A percentile compares a stretch with the other conserved stretches of the same genome.
phyloP scores from a whole-genome alignment of 2,113 vertebrate genomes.

The Fregetta grallaria region DNA sequence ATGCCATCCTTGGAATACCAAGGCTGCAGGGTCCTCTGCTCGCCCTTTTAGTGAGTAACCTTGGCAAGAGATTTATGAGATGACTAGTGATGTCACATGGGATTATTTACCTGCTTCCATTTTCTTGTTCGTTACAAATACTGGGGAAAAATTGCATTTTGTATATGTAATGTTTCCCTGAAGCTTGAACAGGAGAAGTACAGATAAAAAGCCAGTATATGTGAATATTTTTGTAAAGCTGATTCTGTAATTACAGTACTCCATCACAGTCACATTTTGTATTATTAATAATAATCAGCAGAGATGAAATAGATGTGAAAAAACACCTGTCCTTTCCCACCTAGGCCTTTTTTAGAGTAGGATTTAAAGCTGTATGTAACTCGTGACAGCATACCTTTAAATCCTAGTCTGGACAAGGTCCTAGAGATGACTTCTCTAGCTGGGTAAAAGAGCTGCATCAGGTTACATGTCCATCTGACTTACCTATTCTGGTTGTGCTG shows the following conservation, averaged over 20 bases:
- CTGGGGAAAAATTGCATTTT: neutral
- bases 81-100: neutral
- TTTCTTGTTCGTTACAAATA: neutral
- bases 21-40: neutral
- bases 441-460: neutral
- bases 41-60: neutral
- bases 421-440: neutral
- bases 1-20: neutral
- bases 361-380: conserved; percentile 5
- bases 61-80: neutral
- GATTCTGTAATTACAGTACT: neutral
- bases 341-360: neutral
- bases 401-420: neutral
- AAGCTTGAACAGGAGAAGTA: neutral
- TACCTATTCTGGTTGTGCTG: neutral
- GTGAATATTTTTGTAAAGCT: neutral
- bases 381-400: neutral
- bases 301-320: neutral
- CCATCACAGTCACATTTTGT: neutral
- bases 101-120: neutral
- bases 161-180: neutral
- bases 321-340: neutral
- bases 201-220: neutral
- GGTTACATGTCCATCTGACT: neutral
- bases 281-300: neutral